These are phyloP conservation scores for Caranx melampygus DNA, from an alignment of 2,113 vertebrate species.

Conservation along the genomic window DNA sequence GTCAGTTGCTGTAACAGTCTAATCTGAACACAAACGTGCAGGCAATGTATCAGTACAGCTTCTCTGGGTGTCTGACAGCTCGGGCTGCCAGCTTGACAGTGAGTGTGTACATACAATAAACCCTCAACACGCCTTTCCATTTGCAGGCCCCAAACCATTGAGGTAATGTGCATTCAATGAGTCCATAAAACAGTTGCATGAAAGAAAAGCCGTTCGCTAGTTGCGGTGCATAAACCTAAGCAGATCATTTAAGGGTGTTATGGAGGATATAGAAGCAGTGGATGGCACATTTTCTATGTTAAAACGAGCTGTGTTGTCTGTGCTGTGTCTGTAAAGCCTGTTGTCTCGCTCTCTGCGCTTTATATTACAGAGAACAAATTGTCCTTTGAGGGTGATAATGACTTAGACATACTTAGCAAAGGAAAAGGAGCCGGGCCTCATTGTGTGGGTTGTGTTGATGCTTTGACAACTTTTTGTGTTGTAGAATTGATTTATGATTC, in stretches of 20 bases:
- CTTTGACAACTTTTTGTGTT: conserved; percentile 29
- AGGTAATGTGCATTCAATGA: conserved; percentile 31
- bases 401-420: conserved; percentile 25
- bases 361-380: conserved; percentile 21
- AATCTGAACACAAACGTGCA: conserved; percentile 4
- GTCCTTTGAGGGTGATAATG: conserved; percentile 17
- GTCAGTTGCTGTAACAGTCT: conserved; percentile 12
- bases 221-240: conserved; percentile 23
- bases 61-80: conserved; percentile 7
- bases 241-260: conserved; percentile 26
- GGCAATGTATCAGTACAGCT: not conserved
- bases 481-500: conserved; percentile 18
- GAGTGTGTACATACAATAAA: conserved; percentile 11
- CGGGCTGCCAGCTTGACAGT: not conserved
- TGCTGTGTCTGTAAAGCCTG: conserved; percentile 8
- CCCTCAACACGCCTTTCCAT: conserved; percentile 3
- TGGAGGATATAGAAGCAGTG: conserved; percentile 31
- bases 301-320: conserved; percentile 26
- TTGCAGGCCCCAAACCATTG: not conserved
- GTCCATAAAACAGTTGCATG: conserved; percentile 37
- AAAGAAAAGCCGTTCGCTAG: conserved; percentile 14
- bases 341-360: conserved; percentile 16
- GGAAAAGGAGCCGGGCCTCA: conserved; percentile 8
- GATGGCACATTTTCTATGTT: conserved; percentile 21
- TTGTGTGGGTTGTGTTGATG: conserved; percentile 1